Conservation (phyloP, 2,113 vertebrate species). For the Psophia crepitans region DNA sequence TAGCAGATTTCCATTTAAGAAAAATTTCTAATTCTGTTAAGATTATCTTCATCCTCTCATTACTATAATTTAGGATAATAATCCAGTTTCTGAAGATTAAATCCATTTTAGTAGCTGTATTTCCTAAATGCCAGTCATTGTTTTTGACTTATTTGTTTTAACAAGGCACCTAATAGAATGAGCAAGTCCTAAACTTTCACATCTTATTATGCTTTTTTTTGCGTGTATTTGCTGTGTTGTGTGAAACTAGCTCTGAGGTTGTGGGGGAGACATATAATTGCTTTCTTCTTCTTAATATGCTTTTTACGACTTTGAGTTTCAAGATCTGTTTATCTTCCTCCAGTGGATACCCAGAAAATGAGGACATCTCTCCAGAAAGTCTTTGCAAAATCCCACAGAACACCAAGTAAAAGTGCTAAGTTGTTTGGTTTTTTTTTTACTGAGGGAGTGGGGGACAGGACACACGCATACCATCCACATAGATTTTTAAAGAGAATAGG, state of each 20-base stretch:
- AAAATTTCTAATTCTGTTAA: background rate
- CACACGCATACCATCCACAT: accelerated
- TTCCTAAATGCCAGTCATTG: background rate
- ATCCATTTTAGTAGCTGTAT: background rate
- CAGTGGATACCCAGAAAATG: background rate
- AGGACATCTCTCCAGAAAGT: background rate
- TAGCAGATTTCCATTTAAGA: background rate
- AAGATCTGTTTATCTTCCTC: background rate
- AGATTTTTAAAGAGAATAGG: background rate
- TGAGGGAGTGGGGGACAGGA: too few species aligned
- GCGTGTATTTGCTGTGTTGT: background rate
- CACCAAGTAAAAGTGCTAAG: background rate
- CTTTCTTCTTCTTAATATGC: background rate
- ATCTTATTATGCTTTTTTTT: background rate
- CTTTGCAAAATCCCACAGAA: background rate
- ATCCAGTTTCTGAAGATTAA: background rate
- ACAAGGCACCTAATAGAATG: background rate
- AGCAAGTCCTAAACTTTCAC: background rate
- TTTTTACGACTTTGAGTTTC: background rate
- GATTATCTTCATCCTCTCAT: background rate
- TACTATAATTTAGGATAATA: conserved; percentile 30
- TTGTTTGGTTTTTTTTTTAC: background rate
- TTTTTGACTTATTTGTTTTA: conserved; percentile 7
- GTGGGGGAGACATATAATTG: background rate
- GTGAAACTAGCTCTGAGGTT: background rate